phyloP scores from a whole-genome alignment of 1,140 invertebrate species.

The Drosophila subpulchrella region DNA sequence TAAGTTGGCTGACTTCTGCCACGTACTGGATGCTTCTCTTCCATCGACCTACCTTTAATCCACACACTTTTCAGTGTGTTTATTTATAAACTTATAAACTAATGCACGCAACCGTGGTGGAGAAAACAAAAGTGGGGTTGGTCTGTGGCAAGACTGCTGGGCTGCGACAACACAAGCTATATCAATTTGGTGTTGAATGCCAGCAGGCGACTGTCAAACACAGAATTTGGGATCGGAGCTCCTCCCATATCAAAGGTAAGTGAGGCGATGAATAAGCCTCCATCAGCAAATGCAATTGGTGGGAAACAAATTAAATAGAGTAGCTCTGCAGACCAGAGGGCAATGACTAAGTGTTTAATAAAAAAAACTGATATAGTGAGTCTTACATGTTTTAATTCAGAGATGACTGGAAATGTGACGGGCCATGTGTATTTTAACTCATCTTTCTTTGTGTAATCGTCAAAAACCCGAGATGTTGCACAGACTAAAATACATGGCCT shows the following conservation, averaged over 20 bases:
- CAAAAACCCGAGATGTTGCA: conserved; percentile 58
- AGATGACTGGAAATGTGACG: conserved; percentile 32
- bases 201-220: conserved; percentile 62
- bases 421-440: conserved; percentile 1
- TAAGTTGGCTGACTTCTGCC: too few species aligned
- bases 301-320: too few species aligned
- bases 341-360: conserved; percentile 67
- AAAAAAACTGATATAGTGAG: conserved; percentile 20
- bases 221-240: too few species aligned
- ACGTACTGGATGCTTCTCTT: too few species aligned
- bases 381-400: conserved; percentile 6
- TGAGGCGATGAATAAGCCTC: too few species aligned
- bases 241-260: too few species aligned
- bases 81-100: too few species aligned
- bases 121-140: conserved; percentile 58
- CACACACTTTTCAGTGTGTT: conserved; percentile 26
- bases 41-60: background rate
- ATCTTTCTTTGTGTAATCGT: background rate
- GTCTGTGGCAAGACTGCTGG: conserved; percentile 42
- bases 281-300: conserved; percentile 62
- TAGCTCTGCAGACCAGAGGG: conserved; percentile 61
- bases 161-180: conserved; percentile 67
- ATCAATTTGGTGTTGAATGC: conserved; percentile 78
- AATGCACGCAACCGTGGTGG: too few species aligned
- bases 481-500: background rate